Base-by-base conservation (phyloP, 2,888 invertebrate genomes). In the Cistogaster globosa region DNA sequence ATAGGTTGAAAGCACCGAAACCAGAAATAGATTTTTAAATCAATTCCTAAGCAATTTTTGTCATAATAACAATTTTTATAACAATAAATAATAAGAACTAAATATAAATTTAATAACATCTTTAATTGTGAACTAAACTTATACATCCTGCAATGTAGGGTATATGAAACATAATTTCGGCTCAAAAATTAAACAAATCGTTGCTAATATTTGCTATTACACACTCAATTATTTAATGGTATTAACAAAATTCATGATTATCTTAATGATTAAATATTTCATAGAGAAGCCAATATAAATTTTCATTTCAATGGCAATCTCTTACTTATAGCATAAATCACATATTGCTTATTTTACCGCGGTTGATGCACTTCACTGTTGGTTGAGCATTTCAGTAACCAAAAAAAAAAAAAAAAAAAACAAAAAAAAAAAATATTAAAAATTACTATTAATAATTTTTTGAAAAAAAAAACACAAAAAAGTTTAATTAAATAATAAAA, bases 281-380 rank as follows among this genome's bases (percentile, higher is more conserved):
- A 42, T 32, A 38, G 78, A 78, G 69, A 26, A 77, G 58, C 26
- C 45, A 57, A 57, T 57, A 45, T 57, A 45, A 1, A 55, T 20
- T 65, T 65, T 42, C 45, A 7, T 26, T 42, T 18, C 26, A 60
- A 22, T 51, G 4, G 2, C 26, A 26, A 82, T 82, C 82, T 83
- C 71, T 71, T 7, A 32, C 7, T 32, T 8, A 7, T 71, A 18
- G 65, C 71, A 71, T 60, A 55, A 48, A 38, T 53, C 55, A 48
- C 57, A 42, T 20, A 72, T 12, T 11, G 22, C 18, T 53, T 42
- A 36, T 80, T 75, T 7, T 7, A 42, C 4, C 71, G 89, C 91
- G 91, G 91, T 91, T 90, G 91, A 90, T 91, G 91, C 91, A 89
- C 91, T 91, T 91, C 88, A 91, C 91, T 90, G 89, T 68, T 89